Percentiles rank a stretch among this genome's conserved stretches.
Conservation (phyloP, 2,888 invertebrate genomes). For the Ophioninae sp. region DNA sequence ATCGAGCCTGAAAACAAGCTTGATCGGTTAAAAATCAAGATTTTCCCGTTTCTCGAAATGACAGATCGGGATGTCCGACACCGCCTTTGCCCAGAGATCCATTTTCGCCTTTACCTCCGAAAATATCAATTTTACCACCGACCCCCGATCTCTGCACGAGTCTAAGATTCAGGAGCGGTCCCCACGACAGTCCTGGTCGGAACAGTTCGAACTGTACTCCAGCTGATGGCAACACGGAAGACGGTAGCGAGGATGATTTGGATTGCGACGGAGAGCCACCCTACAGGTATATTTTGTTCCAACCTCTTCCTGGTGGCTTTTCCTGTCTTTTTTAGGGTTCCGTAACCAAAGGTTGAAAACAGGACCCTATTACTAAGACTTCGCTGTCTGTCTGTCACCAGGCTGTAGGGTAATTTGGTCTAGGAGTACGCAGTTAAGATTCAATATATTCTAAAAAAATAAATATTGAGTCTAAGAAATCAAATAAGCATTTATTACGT, state of each 20-base stretch:
- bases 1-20: neutral
- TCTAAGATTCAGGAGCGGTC: conserved; percentile 73
- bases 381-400: too few species aligned
- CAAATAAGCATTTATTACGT: too few species aligned
- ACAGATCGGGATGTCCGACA: conserved; percentile 78
- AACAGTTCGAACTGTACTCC: conserved; percentile 76
- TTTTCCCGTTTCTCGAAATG: conserved; percentile 32
- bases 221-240: conserved; percentile 78
- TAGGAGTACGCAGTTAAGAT: too few species aligned
- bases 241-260: conserved; percentile 79
- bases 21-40: neutral
- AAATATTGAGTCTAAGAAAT: too few species aligned
- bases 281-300: conserved; percentile 73
- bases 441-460: too few species aligned
- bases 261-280: conserved; percentile 81
- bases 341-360: too few species aligned
- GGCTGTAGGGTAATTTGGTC: too few species aligned
- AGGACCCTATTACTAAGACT: too few species aligned
- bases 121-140: conserved; percentile 89
- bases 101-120: conserved; percentile 83
- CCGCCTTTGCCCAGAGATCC: conserved; percentile 77
- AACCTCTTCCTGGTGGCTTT: neutral
- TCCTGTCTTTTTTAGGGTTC: neutral
- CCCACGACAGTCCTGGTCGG: conserved; percentile 76
- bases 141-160: conserved; percentile 84